Percentiles rank a stretch among this genome's conserved stretches.
Conservation (phyloP, 2,888 invertebrate species). For the Dione juno region DNA sequence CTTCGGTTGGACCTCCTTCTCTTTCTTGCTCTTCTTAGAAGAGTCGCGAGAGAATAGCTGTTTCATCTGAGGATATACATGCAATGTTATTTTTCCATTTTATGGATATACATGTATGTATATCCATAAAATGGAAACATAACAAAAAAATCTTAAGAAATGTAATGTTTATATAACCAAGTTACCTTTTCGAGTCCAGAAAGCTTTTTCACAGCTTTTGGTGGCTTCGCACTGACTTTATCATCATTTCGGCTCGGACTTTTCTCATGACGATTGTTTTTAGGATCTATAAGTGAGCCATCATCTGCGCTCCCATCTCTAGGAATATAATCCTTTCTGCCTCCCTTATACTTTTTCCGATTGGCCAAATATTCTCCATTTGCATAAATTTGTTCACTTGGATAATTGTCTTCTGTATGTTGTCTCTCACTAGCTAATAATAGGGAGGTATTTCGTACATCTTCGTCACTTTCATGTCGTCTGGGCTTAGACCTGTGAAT, state of each 20-base stretch:
- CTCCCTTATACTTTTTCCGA: conserved; percentile 66
- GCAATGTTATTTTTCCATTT: neutral
- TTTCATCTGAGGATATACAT: conserved; percentile 80
- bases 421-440: conserved; percentile 89
- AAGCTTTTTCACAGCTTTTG: conserved; percentile 86
- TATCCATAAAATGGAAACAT: neutral
- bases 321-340: conserved; percentile 69
- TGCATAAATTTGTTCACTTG: conserved; percentile 76
- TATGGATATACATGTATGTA: too few species aligned
- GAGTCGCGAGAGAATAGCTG: conserved; percentile 89
- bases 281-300: conserved; percentile 86
- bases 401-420: conserved; percentile 87
- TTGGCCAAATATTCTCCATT: conserved; percentile 72
- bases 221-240: conserved; percentile 82
- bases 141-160: neutral
- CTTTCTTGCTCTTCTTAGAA: conserved; percentile 87
- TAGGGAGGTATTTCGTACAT: conserved; percentile 86
- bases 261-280: conserved; percentile 84
- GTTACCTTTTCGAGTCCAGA: conserved; percentile 89
- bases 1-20: conserved; percentile 84
- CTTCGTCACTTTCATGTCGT: conserved; percentile 86
- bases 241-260: conserved; percentile 78
- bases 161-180: neutral
- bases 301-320: conserved; percentile 86
- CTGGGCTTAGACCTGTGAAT: conserved; percentile 65